Evolutionary conservation across 2,888 invertebrate genomes (phyloP).

Genomic region (Lampropteryx suffumata): DNA sequence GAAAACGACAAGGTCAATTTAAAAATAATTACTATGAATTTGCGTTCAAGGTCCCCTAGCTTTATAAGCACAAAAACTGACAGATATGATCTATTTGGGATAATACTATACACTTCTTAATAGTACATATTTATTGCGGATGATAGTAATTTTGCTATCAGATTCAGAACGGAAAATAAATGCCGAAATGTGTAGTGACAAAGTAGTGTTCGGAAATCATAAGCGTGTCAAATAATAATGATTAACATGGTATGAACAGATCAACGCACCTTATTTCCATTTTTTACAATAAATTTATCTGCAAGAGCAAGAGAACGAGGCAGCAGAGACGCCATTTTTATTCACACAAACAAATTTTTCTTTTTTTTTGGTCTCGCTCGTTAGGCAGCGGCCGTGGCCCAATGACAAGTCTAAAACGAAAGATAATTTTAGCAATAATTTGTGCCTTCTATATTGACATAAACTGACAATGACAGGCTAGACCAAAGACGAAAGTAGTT

Average conservation of each 20-base stretch:
- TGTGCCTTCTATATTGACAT: too few species aligned
- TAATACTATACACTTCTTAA: too few species aligned
- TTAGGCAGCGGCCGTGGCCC: too few species aligned
- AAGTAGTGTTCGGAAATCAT: not conserved
- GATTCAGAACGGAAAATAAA: not conserved
- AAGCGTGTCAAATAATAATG: too few species aligned
- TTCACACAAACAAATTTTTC: too few species aligned
- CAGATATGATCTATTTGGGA: not conserved
- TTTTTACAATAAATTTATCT: slow-evolving; percentile 86
- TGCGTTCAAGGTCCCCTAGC: slow-evolving; percentile 35
- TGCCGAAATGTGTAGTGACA: not conserved
- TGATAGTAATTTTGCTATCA: too few species aligned
- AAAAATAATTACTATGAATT: slow-evolving; percentile 58
- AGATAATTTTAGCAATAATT: too few species aligned
- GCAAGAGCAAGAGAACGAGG: slow-evolving; percentile 87
- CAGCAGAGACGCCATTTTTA: slow-evolving; percentile 90
- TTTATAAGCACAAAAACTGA: slow-evolving; percentile 10
- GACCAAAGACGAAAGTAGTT: too few species aligned
- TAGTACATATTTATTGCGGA: too few species aligned
- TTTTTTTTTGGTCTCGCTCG: too few species aligned
- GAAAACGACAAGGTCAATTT: slow-evolving; percentile 74
- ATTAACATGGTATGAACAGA: not conserved
- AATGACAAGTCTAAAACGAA: too few species aligned
- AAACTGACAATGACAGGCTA: too few species aligned
- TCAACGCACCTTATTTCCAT: slow-evolving; percentile 87